phyloP scores from a whole-genome alignment of 2,113 vertebrate genomes.

The Rhynchomys soricoides region DNA sequence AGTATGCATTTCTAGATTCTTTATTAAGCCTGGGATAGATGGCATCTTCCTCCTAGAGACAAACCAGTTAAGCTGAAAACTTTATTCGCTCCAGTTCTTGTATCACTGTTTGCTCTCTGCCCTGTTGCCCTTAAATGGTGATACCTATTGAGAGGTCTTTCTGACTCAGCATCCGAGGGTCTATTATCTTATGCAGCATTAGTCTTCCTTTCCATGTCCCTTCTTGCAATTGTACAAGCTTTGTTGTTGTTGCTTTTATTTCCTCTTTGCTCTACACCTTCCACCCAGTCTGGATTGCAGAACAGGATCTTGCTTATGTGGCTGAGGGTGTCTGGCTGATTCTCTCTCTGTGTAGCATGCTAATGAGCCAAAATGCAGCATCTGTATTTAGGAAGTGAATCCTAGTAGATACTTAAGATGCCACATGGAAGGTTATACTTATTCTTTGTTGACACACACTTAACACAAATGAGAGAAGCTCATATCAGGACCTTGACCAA shows the following conservation, averaged over 20 bases:
- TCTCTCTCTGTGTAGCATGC: not conserved
- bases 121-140: not conserved
- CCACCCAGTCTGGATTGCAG: not conserved
- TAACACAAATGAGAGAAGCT: conserved; percentile 14
- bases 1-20: not conserved
- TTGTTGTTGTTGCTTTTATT: not conserved
- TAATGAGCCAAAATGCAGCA: conserved; percentile 2
- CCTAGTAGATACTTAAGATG: not conserved
- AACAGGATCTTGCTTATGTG: not conserved
- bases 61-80: not conserved
- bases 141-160: not conserved
- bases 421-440: not conserved
- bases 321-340: not conserved
- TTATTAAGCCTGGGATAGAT: not conserved
- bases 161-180: not conserved
- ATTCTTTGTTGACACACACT: conserved; percentile 5
- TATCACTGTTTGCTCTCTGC: not conserved
- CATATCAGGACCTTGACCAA: not conserved
- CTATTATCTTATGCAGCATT: not conserved
- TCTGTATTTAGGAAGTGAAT: not conserved
- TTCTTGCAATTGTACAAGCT: not conserved
- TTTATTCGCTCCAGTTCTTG: not conserved
- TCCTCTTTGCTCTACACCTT: not conserved
- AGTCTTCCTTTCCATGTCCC: not conserved
- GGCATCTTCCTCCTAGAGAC: not conserved